These are phyloP conservation scores for Argyra leucocephala DNA, from an alignment of 2,888 invertebrate species.

Conservation along the genomic window DNA sequence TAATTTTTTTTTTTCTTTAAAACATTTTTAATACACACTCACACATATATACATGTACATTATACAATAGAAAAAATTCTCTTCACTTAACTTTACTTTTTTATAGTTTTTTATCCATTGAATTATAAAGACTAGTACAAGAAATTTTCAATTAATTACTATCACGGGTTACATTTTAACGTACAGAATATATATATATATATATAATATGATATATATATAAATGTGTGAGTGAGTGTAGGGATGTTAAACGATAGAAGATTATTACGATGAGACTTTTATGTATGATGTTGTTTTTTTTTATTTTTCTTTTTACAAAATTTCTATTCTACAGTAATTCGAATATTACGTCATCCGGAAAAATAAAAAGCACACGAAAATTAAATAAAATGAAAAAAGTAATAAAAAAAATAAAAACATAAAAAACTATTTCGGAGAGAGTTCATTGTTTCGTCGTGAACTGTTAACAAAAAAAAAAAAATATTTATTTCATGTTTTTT, in stretches of 20 bases:
- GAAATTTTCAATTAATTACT: conserved; percentile 2
- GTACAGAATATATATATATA: too few species aligned
- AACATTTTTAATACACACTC: background rate
- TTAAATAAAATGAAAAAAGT: background rate
- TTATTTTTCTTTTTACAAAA: too few species aligned
- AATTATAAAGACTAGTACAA: background rate
- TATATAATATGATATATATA: too few species aligned
- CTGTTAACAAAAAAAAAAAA: background rate
- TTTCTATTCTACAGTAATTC: background rate
- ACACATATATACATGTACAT: background rate
- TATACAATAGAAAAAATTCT: too few species aligned
- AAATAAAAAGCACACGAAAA: background rate
- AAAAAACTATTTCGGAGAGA: conserved; percentile 3
- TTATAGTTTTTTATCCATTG: background rate
- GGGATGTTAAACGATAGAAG: background rate
- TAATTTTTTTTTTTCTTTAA: background rate
- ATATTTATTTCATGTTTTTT: background rate
- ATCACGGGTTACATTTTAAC: too few species aligned
- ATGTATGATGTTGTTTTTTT: background rate
- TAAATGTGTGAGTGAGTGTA: too few species aligned
- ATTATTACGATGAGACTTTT: background rate
- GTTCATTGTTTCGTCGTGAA: background rate
- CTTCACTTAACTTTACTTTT: too few species aligned
- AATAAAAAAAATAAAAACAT: background rate
- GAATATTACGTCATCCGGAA: conserved; percentile 3